Percentiles rank a stretch among this genome's conserved stretches.
phyloP scores from a whole-genome alignment of 2,888 invertebrate genomes.

The Proisotoma minuta region DNA sequence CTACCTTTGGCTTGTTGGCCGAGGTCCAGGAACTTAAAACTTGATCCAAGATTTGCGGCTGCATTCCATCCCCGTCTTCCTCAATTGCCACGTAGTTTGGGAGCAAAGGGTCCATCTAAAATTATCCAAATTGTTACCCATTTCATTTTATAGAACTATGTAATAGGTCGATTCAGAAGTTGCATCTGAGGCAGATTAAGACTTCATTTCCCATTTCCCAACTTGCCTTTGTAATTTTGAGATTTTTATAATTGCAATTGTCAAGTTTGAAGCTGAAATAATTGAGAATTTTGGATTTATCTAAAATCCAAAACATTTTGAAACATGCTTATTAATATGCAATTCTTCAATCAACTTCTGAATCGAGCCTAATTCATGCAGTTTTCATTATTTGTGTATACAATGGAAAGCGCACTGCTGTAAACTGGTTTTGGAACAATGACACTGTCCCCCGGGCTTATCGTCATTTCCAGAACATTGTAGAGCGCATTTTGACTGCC shows the following conservation, averaged over 20 bases:
- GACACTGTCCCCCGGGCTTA: conserved; percentile 66
- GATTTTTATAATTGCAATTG: no score
- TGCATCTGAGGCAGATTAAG: neutral
- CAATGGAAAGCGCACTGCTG: conserved; percentile 64
- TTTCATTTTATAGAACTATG: conserved; percentile 46
- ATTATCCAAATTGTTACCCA: conserved; percentile 39
- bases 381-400: conserved; percentile 52
- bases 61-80: conserved; percentile 66
- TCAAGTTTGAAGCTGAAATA: no score
- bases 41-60: conserved; percentile 59
- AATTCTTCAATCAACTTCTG: no score
- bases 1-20: conserved; percentile 10
- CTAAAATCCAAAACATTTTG: no score
- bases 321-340: no score
- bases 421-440: conserved; percentile 68
- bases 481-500: conserved; percentile 75
- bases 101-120: conserved; percentile 64
- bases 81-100: conserved; percentile 64
- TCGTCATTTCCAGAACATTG: conserved; percentile 66
- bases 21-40: conserved; percentile 55
- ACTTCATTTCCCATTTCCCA: no score
- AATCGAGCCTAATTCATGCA: neutral
- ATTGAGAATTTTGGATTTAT: no score
- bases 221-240: no score
- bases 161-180: conserved; percentile 9